phyloP scores from a whole-genome alignment of 2,888 invertebrate genomes.

The Oligia strigilis region DNA sequence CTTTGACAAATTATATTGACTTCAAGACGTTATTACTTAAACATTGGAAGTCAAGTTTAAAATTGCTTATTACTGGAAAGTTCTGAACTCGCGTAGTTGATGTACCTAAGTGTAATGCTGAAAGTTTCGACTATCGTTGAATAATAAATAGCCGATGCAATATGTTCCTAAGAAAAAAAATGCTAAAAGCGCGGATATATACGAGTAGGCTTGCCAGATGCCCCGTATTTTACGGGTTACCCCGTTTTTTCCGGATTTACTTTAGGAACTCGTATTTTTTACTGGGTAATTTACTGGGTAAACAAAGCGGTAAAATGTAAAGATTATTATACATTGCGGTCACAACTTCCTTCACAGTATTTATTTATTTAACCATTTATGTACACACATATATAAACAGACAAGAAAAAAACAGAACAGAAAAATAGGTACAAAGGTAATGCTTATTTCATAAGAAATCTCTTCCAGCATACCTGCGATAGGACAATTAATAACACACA shows the following conservation, averaged over 20 bases:
- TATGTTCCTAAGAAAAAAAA: background rate
- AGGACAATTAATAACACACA: no score
- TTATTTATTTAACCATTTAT: no score
- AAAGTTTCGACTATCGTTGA: slow-evolving; percentile 37
- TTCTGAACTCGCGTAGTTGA: slow-evolving; percentile 20
- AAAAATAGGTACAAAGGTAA: no score
- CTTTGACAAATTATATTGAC: slow-evolving; percentile 60
- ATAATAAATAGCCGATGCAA: slow-evolving; percentile 27
- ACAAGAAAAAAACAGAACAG: no score
- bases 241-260: no score
- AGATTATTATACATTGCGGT: background rate
- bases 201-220: background rate
- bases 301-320: background rate
- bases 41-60: slow-evolving; percentile 58
- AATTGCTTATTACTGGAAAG: slow-evolving; percentile 53
- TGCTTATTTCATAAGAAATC: no score
- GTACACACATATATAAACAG: no score
- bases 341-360: no score
- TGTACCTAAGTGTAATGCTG: slow-evolving; percentile 17
- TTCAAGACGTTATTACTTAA: slow-evolving; percentile 43
- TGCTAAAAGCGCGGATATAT: background rate
- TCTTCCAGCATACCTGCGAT: no score
- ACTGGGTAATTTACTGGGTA: no score
- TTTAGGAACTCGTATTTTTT: no score
- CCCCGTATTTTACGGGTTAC: no score